phyloP scores from a whole-genome alignment of 2,888 invertebrate genomes.

The Brachyptera risi region DNA sequence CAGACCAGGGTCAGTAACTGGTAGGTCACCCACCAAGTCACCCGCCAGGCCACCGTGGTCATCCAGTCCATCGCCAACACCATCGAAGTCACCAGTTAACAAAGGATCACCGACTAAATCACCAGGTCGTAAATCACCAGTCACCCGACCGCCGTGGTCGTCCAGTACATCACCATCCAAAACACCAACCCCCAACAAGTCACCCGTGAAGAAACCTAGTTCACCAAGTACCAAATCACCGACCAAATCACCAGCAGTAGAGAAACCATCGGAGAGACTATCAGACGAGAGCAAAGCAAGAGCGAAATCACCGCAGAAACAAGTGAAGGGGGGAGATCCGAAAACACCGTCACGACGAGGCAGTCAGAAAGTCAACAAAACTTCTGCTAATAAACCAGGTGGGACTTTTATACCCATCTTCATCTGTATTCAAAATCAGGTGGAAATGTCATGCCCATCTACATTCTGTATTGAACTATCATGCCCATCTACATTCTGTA shows the following conservation, averaged over 20 bases:
- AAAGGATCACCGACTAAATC: slow-evolving; percentile 13
- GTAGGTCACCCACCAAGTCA: slow-evolving; percentile 15
- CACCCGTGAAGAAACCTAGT: slow-evolving; percentile 64
- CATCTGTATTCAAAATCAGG: too few relatives aligned
- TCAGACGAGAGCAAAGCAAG: slow-evolving; percentile 35
- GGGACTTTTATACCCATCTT: too few relatives aligned
- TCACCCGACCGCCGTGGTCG: slow-evolving; percentile 10
- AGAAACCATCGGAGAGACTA: slow-evolving; percentile 46
- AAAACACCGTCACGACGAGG: slow-evolving; percentile 35
- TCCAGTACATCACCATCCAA: slow-evolving; percentile 7
- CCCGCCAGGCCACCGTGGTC: slow-evolving; percentile 8
- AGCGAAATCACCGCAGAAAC: slow-evolving; percentile 47
- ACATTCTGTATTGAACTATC: too few relatives aligned
- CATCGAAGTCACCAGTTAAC: background rate
- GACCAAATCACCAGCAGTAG: slow-evolving; percentile 46
- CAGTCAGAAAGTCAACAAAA: background rate
- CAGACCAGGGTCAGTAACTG: slow-evolving; percentile 16
- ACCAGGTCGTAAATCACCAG: slow-evolving; percentile 13
- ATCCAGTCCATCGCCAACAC: slow-evolving; percentile 2
- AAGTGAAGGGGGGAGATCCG: slow-evolving; percentile 42
- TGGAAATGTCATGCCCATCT: too few relatives aligned
- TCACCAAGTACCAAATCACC: slow-evolving; percentile 50
- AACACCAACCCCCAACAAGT: slow-evolving; percentile 38
- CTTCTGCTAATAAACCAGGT: slow-evolving; percentile 13
- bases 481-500: too few relatives aligned